Base-by-base conservation (phyloP, 2,888 invertebrate genomes). In the Aelia acuminata region DNA sequence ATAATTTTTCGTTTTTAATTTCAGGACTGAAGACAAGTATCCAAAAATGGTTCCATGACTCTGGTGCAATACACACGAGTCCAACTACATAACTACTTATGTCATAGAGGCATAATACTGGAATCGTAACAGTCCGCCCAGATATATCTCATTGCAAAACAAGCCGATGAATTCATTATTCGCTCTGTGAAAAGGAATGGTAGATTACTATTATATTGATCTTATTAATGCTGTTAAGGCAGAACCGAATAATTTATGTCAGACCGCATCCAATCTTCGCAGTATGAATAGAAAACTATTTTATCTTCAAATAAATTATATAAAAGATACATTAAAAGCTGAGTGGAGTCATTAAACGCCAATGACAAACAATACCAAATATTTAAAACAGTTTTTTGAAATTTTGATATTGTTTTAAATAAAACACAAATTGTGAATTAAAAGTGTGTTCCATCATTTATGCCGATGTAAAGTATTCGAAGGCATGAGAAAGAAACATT, bases 131-230 rank as follows among this genome's bases (percentile, higher is more conserved):
- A 70, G 63, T 35, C 63, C 35, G 15, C 8, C 8, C 35, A 20
- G 63, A 70, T 35, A 70, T 70, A 70, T 70, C 63, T 70, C 7
- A 35, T 70, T 70, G 63, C 63, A 70, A 70, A 31, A 70, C 63
- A 0, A 20, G 15, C 63, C 31, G 35, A 70, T 70, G 63, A 70
- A 70, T 70, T 70, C 63, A 70, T 70, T 70, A 70, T 35, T 35
- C 63, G 35, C 63, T 70, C 18, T 70, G 31, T 70, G 63, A 70
- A 35, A 4, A 70, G 18, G 63, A 70, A 70, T 70, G 63, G 63
- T 31, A 70, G 20, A 31, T 26, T 26, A 18, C 26, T 10, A 13
- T 26, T 70, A 11, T 35, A 70, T 1, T 70, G 63, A 5, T 35
- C 63, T 35, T 20, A 70, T 70, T 70, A 70, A 18, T n/a, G 11